Base-by-base conservation (phyloP, 2,113 vertebrate species). In the Protobothrops flavoviridis region DNA sequence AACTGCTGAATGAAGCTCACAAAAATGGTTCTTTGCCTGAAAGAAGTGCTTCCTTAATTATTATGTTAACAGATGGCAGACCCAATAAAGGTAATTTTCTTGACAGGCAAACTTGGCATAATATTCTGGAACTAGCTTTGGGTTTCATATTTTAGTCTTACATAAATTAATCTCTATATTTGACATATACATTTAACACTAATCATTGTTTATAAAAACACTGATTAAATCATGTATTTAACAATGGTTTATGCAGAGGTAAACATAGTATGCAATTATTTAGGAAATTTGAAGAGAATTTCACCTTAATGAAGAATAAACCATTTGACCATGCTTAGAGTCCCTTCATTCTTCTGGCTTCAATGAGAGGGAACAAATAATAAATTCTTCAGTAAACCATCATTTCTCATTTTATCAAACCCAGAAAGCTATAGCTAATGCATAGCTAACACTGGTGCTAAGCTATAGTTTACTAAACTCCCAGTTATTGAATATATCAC, bases 51-150 rank as follows among this genome's bases (percentile, higher is more conserved):
- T 93, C 92, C 59, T 74, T 93, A 85, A 93, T 93, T 85, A 93
- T 93, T 55, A 90, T 93, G 69, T 90, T 93, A 96, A 99, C 99
- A 0, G 99, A 99, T 56, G 99, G 99, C 95, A 97, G 98, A 0
- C 98, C 99, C 89, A 99, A 98, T 0, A 0, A 91, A 94, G 99
- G 99, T 99, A 96, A 95, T 96, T 90, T 21, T 94, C 69, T 55
- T 81, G 64, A 3, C 90, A 10, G 48, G 85, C 85, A 21, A 85
- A 95, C 88, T 33, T 93, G 61, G 89, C 26, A 59, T 91, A 89
- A 89, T 55, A 92, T 48, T 21, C 12, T 85, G 20, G 52, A 85
- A 81, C 13, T 69, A n/a, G 59, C 74, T 39, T 39, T 39, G 33
- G 33, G 33, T 81, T 81, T 81, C 33, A 81, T 39, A 81, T 39